Base-by-base conservation (phyloP, 2,797 vertebrate genomes). In the Poecilia velifera region DNA sequence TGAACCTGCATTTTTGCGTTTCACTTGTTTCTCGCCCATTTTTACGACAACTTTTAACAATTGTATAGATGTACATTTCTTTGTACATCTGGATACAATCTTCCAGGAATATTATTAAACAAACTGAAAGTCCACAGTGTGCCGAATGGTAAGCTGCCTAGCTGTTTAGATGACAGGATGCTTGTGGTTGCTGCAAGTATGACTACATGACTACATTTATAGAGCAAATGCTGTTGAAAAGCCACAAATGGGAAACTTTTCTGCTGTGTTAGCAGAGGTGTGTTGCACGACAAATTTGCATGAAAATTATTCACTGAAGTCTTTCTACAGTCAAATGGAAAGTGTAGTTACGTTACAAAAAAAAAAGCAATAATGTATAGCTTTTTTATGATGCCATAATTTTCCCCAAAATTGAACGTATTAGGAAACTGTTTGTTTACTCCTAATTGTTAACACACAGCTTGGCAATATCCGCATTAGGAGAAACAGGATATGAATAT, bases 381-480 rank as follows among this genome's bases (percentile, higher is more conserved):
- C 64, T 36, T 64, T 68, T 68, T 68, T 20, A 36, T 66, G 20
- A 43, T 43, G 25, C 2, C 43, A 4, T 12, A 8, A 12, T 43
- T 43, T 12, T 70, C 6, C 20, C 9, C 7, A 3, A 57, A 57
- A 57, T 28, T 28, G 55, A 22, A 43, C n/a, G 4, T 2, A 25
- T 64, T 43, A 13, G 22, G 39, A 12, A 43, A 14, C 22, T 13
- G 22, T 41, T n/a, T 2, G 6, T 70, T 25, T 70, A 70, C 12
- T 41, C 39, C 39, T 68, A 41, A 41, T 43, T 43, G 9, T 66
- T 68, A 31, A 10, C 57, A n/a, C n/a, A 34, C 10, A 68, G 45
- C 55, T 49, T 53, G 53, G n/a, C 79, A 66, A 12, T 76, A 79
- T 72, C 59, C 28, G 10, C 9, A 55, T 68, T 28, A 62, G 39